Evolutionary conservation across 2,797 vertebrate genomes (phyloP), one percentile per base, ranked within the genome.

Genomic region (Sebastes kiyomatsui): DNA sequence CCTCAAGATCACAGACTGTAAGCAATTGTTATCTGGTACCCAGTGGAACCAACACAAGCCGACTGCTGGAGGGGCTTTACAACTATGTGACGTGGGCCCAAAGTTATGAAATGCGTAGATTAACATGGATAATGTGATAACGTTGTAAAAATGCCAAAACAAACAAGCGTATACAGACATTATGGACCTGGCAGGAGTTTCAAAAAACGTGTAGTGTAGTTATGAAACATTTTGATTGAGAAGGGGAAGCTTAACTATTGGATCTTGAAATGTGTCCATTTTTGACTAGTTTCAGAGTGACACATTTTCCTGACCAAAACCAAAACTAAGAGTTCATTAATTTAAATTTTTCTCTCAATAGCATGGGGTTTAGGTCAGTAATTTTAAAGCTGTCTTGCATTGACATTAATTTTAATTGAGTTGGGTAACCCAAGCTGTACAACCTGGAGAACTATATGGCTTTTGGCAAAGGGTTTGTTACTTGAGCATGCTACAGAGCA

Each of bases 1-100:
- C 66, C 46, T 87, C 27, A 60, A 73, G 80, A 88, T 88, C 75
- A 72, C 67, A 88, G 46, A 79, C 56, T 72, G 64, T 28, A 64
- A 76, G 68, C 14, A 25, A 79, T 6, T 52, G 65, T 85, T 87
- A 81, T 90, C 75, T 75, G 59, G 55, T 75, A 75, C 56, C 58
- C 59, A 59, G 61, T 23, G 72, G 58, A 79, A 42, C 23, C 64
- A 6, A 30, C 70, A 79, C 62, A 77, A 67, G 52, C 56, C 7
- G 33, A 67, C 27, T 64, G 71, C 77, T 64, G 68, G 64, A 79
- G 77, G 77, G 4, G 38, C 33, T 81, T 83, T 65, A 65, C 33
- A 67, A 75, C 60, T 22, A 33, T 60, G 54, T 68, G 72, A 86
- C 23, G 6, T 33, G 9, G 13, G 70, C 32, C 28, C 30, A 77